phyloP scores from a whole-genome alignment of 2,888 invertebrate genomes.

The Malthinus seriepunctatus region DNA sequence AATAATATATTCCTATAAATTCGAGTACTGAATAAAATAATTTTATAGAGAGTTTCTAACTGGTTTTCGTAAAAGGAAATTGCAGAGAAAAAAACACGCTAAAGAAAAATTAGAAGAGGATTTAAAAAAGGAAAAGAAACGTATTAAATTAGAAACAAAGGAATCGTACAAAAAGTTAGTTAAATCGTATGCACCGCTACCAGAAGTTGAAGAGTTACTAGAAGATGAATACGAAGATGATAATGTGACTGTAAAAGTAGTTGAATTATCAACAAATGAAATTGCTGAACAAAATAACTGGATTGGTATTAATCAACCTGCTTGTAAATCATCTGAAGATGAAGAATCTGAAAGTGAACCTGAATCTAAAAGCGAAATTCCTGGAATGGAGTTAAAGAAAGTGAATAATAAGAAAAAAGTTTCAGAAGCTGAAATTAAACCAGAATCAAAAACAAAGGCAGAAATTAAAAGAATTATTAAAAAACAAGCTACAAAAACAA shows the following conservation, averaged over 20 bases:
- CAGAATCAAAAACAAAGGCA: constrained; percentile 59
- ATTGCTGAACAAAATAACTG: constrained; percentile 71
- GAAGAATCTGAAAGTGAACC: constrained; percentile 39
- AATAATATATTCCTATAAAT: neutral
- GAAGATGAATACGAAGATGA: constrained; percentile 76
- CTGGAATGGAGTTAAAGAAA: constrained; percentile 57
- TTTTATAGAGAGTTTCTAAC: constrained; percentile 75
- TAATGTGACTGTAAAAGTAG: constrained; percentile 77
- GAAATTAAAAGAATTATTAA: constrained; percentile 72
- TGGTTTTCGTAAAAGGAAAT: constrained; percentile 80
- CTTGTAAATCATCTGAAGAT: constrained; percentile 42
- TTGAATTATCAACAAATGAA: constrained; percentile 72
- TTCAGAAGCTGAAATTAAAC: constrained; percentile 47
- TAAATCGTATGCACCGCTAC: constrained; percentile 71
- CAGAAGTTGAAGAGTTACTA: constrained; percentile 69
- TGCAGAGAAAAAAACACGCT: constrained; percentile 75
- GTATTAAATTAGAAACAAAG: constrained; percentile 73
- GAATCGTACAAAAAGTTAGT: constrained; percentile 76
- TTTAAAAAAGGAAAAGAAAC: constrained; percentile 75
- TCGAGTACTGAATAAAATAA: neutral
- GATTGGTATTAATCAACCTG: constrained; percentile 70
- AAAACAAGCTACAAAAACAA: constrained; percentile 70
- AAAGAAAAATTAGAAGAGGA: constrained; percentile 71
- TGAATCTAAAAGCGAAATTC: constrained; percentile 47
- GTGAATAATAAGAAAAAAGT: constrained; percentile 37